Evolutionary conservation across 2,113 vertebrate genomes (phyloP), one percentile per base, ranked within the genome.

Genomic region (Origma solitaria): DNA sequence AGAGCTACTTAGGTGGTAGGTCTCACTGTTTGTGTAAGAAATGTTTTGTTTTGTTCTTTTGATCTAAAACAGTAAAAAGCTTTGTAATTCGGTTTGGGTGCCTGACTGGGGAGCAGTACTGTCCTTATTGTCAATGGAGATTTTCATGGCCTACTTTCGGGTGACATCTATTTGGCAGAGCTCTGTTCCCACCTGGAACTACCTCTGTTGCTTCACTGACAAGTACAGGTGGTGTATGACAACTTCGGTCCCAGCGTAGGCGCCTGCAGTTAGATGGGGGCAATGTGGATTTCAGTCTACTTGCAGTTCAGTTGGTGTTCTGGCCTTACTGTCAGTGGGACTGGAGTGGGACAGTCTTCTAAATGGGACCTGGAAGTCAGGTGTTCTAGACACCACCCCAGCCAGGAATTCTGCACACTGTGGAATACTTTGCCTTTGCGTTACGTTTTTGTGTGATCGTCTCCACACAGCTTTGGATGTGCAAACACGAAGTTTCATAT

Each of bases 281-380:
- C 38, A 68, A 2, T 6, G 49, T 71, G 56, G 24, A 31, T 79
- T 31, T 38, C 35, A 17, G 33, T 51, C 56, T 73, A 47, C 45
- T 84, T 6, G 1, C 49, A 69, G 0, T 62, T 69, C 1, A 0
- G 22, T 35, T 2, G 1, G 20, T 50, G 6, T 37, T 68, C 38
- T 71, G 35, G 31, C 70, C 82, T 61, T 71, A 16, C 33, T 37
- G 2, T 5, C 21, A 58, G 33, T 65, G 60, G 24, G 40, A 35
- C 54, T 42, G 58, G 70, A 72, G 38, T 60, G 56, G 53, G 33
- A 31, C 24, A n/a, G 56, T 47, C 31, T 77, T 73, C 24, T 81
- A 18, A 87, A 49, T 17, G 50, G 35, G 58, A 70, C 24, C 50
- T 70, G 62, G 33, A 35, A 45, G 23, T 61, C 62, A 31, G 42